Conservation (phyloP, 2,797 vertebrate species). For the Sternarchorhynchus goeldii region DNA sequence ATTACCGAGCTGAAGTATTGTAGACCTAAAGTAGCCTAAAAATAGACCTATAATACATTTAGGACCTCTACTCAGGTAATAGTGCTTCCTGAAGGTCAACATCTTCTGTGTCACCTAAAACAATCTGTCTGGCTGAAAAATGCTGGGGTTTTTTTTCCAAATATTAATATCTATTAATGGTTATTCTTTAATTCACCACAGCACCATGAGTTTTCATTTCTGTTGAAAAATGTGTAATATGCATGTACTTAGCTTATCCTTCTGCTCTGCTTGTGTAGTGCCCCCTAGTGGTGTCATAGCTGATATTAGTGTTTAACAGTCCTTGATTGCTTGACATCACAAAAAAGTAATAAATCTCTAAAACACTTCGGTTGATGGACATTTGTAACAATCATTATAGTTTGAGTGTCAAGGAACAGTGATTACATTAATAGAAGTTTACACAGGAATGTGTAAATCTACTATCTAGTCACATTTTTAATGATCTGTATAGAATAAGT, state of each 20-base stretch:
- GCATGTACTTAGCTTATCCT: no score
- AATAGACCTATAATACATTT: no score
- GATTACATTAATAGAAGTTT: no score
- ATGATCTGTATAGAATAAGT: no score
- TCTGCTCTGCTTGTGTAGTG: no score
- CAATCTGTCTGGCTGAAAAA: neutral
- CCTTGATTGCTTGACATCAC: neutral
- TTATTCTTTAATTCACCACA: neutral
- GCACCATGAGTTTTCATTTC: neutral
- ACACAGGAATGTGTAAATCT: no score
- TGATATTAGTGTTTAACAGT: neutral
- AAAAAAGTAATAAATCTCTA: constrained; percentile 5
- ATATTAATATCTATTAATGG: no score
- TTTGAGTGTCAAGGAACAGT: no score
- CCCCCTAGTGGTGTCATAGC: no score
- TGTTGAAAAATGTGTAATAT: neutral
- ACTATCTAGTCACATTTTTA: no score
- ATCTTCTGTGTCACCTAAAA: neutral
- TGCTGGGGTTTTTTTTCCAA: neutral
- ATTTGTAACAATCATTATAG: neutral
- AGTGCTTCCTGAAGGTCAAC: neutral
- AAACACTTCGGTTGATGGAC: neutral
- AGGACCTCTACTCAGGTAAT: neutral
- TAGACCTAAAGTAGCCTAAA: no score
- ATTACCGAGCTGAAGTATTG: no score